phyloP scores from a whole-genome alignment of 2,113 vertebrate species.

The Ailurus styani region DNA sequence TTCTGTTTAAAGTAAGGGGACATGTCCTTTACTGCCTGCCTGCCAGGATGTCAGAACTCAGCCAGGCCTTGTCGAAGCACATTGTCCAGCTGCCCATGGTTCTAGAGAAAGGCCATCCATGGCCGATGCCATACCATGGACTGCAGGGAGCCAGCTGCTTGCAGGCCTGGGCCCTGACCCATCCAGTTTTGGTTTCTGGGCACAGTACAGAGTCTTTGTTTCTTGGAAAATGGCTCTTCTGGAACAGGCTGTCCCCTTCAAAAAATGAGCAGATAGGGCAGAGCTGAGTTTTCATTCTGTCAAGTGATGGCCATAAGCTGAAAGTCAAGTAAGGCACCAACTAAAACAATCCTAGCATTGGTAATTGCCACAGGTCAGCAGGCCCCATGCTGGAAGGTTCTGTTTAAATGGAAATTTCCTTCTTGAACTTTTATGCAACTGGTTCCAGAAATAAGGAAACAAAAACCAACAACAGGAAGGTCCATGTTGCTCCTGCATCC shows the following conservation, averaged over 20 bases:
- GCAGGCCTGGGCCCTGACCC: neutral
- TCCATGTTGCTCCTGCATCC: neutral
- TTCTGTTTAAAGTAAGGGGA: conserved; percentile 6
- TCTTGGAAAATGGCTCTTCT: neutral
- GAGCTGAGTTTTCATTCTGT: conserved; percentile 10
- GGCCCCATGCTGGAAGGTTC: neutral
- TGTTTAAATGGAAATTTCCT: conserved; percentile 26
- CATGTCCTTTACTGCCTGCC: neutral
- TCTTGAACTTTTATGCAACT: conserved; percentile 26
- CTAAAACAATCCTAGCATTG: neutral
- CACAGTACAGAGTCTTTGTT: neutral
- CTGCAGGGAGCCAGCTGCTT: neutral
- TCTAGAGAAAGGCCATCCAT: neutral
- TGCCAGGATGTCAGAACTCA: conserved; percentile 32
- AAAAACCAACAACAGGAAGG: neutral
- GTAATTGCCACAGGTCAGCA: neutral
- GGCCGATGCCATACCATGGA: neutral
- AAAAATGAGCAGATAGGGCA: neutral
- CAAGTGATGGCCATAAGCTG: neutral
- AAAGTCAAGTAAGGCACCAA: neutral
- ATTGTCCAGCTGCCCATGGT: neutral
- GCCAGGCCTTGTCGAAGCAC: neutral
- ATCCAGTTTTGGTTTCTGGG: conserved; percentile 10
- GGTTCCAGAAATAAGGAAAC: conserved; percentile 4
- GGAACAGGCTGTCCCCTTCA: neutral